Evolutionary conservation across 2,113 vertebrate genomes (phyloP), one percentile per base, ranked within the genome.

Genomic region (Nanorana parkeri): DNA sequence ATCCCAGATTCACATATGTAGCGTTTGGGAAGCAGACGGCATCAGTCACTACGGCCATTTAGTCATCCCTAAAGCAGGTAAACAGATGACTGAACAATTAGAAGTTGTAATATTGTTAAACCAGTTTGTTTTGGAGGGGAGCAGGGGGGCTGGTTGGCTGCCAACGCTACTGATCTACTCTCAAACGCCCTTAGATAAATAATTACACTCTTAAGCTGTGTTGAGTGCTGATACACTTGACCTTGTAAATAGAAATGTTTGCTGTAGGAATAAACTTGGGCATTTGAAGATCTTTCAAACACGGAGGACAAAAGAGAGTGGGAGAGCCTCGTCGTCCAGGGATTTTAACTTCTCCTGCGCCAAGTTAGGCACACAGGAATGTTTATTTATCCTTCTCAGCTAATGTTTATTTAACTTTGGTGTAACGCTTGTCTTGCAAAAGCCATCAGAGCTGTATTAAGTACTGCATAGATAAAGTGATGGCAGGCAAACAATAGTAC

Each of bases 231-330:
- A 91, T 91, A 92, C 94, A 94, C 94, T 95, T 96, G 94, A 96
- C 94, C 92, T 93, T 96, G 91, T 94, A 94, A 95, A 95, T 93
- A 94, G 91, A 91, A 93, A 93, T 95, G 94, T 97, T 96, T 97
- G 94, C 91, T 88, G 87, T 94, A 94, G 89, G 92, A 93, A 94
- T 95, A 93, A 94, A 94, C 92, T 94, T 90, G 91, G 84, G 87
- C 91, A 90, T 92, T 92, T 92, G 90, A 90, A 92, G 94, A 93
- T 93, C 92, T 93, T 94, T 94, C 91, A 93, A 95, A 94, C 94
- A 91, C 93, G 54, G 91, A 91, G 90, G 89, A 92, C 94, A 95
- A 93, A 93, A 91, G 92, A 93, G 88, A 91, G 88, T 88, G 52
- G 63, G 80, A 63, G 78, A 71, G 86, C 89, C 92, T 88, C 89